phyloP scores from a whole-genome alignment of 2,888 invertebrate genomes.

The Bibio marci region DNA sequence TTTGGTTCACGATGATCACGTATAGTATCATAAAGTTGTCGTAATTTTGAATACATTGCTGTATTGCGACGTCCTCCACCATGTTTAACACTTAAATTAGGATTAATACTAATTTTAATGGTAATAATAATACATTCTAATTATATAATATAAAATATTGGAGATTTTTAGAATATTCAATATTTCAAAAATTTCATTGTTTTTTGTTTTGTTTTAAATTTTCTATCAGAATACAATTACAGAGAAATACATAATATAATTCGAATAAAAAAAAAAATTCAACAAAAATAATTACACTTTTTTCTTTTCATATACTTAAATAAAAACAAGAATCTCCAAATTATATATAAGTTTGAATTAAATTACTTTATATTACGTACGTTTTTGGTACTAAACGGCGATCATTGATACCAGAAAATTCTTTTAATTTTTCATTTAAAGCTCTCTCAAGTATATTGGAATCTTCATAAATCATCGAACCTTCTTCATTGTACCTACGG shows the following conservation, averaged over 20 bases:
- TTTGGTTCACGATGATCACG: slow-evolving; percentile 76
- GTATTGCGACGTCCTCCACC: slow-evolving; percentile 28
- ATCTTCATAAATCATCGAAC: slow-evolving; percentile 89
- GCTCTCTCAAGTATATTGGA: slow-evolving; percentile 76
- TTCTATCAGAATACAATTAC: too few species aligned
- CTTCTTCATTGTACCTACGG: slow-evolving; percentile 91
- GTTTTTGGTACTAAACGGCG: slow-evolving; percentile 15
- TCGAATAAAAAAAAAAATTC: background rate
- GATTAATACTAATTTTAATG: background rate
- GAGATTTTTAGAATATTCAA: too few species aligned
- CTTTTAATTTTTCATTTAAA: slow-evolving; percentile 65
- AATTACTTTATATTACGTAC: slow-evolving; percentile 18
- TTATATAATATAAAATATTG: too few species aligned
- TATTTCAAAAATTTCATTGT: too few species aligned
- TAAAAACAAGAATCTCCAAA: slow-evolving; percentile 3
- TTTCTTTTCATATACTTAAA: background rate
- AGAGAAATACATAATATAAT: too few species aligned
- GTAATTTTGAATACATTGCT: slow-evolving; percentile 57
- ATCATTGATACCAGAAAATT: slow-evolving; percentile 43
- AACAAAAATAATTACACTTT: background rate
- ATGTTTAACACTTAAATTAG: slow-evolving; percentile 21
- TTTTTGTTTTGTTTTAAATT: too few species aligned
- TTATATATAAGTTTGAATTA: background rate
- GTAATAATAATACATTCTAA: too few species aligned
- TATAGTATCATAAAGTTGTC: slow-evolving; percentile 75